phyloP scores from a whole-genome alignment of 2,888 invertebrate genomes.

The Melanophora roralis region DNA sequence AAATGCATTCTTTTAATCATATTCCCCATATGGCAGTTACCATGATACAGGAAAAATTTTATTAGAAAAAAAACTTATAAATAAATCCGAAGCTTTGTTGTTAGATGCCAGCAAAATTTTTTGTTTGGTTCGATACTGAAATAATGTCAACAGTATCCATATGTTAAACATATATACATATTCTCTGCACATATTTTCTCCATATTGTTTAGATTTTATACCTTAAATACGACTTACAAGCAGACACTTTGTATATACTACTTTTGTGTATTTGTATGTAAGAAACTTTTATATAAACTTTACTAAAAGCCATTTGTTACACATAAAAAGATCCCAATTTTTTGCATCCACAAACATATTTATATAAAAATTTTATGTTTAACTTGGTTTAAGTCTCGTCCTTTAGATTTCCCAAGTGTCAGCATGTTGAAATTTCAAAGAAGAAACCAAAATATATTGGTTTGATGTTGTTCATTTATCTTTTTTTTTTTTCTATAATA shows the following conservation, averaged over 20 bases:
- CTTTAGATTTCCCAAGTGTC: slow-evolving; percentile 60
- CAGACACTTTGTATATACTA: too few species aligned
- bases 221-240: background rate
- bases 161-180: slow-evolving; percentile 41
- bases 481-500: background rate
- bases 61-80: background rate
- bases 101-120: slow-evolving; percentile 28
- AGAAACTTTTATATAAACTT: background rate
- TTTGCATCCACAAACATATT: background rate
- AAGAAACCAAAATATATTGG: slow-evolving; percentile 6
- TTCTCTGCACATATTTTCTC: slow-evolving; percentile 11
- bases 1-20: slow-evolving; percentile 18
- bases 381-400: slow-evolving; percentile 57
- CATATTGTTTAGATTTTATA: background rate
- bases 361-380: slow-evolving; percentile 34
- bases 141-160: slow-evolving; percentile 52
- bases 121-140: slow-evolving; percentile 33
- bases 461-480: slow-evolving; percentile 17
- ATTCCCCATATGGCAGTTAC: background rate
- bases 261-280: background rate
- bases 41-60: slow-evolving; percentile 12
- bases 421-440: slow-evolving; percentile 53
- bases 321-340: background rate
- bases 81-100: slow-evolving; percentile 53
- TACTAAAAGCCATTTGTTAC: slow-evolving; percentile 1